Evolutionary conservation across 2,797 vertebrate species (phyloP), one percentile per base, ranked within the genome.

Genomic region (Arremon brunneinucha): DNA sequence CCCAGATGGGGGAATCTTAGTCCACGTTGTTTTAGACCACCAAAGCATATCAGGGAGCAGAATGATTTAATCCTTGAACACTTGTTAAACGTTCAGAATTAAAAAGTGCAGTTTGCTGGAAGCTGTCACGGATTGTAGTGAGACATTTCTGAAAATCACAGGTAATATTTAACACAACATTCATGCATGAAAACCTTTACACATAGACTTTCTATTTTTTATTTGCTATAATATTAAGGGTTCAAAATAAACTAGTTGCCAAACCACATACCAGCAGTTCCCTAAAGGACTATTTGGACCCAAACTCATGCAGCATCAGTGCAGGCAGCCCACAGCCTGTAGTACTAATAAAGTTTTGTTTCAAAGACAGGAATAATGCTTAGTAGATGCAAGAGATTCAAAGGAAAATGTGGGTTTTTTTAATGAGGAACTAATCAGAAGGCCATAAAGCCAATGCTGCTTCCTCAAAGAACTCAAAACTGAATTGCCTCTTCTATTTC

Each of bases 21-120:
- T 79, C 94, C n/a, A 27, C 27, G 24, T 88, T 94, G 89, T 6
- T 94, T 96, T 76, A 94, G 95, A 92, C 95, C 95, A 95, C 94
- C 85, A 91, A 88, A 90, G 78, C 83, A 88, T 91, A 94, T 90
- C 77, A 76, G 93, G 91, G 89, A 96, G 89, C 63, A 91, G 56
- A 83, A 90, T 80, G 76, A 96, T 84, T 95, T 87, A 95, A 93
- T 94, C 78, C 60, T 74, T 87, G 75, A 95, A 84, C 56, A 43
- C 83, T 95, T 92, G 71, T 72, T 84, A 89, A 90, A 82, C 0
- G 3, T 50, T 39, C 74, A 86, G 90, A 90, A 95, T 82, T 94
- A 69, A 94, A 88, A 85, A 82, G 63, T 72, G 80, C 55, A 55
- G 74, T 83, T 79, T 93, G 55, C 67, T 86, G 41, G 52, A 90